Evolutionary conservation across 1,140 invertebrate genomes (phyloP).

Genomic region (Brachystomella parvula): DNA sequence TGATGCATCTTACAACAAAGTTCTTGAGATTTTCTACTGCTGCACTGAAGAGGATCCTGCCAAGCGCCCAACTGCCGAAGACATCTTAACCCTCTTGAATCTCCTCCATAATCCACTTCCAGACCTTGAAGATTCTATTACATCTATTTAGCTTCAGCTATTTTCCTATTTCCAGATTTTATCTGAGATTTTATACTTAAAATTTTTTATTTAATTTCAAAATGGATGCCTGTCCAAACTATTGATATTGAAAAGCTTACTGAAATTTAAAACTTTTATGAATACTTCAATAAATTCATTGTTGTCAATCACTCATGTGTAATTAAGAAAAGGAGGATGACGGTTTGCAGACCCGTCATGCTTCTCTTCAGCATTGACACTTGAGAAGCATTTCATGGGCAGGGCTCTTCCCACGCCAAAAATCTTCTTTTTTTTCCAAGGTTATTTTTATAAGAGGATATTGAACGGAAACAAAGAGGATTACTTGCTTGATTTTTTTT

Average conservation of each 20-base stretch:
- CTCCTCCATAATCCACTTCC: neutral
- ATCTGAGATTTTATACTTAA: neutral
- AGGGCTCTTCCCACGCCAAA: no score
- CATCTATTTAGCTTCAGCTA: neutral
- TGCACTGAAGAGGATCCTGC: conserved; percentile 58
- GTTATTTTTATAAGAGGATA: neutral
- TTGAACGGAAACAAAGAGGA: neutral
- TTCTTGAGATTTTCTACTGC: conserved; percentile 61
- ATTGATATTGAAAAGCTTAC: neutral
- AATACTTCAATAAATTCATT: no score
- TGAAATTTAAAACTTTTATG: no score
- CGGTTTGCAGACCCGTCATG: no score
- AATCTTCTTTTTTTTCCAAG: neutral
- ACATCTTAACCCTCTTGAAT: conserved; percentile 21
- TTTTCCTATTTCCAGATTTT: neutral
- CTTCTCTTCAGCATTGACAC: no score
- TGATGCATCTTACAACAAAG: conserved; percentile 51
- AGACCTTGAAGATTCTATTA: neutral
- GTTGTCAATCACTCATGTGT: no score
- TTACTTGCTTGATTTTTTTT: no score
- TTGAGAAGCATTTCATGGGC: no score
- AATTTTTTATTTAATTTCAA: neutral
- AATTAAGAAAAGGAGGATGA: no score
- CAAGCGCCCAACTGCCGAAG: conserved; percentile 54
- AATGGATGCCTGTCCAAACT: neutral